phyloP scores from a whole-genome alignment of 2,888 invertebrate genomes.

The Bombyx huttoni region DNA sequence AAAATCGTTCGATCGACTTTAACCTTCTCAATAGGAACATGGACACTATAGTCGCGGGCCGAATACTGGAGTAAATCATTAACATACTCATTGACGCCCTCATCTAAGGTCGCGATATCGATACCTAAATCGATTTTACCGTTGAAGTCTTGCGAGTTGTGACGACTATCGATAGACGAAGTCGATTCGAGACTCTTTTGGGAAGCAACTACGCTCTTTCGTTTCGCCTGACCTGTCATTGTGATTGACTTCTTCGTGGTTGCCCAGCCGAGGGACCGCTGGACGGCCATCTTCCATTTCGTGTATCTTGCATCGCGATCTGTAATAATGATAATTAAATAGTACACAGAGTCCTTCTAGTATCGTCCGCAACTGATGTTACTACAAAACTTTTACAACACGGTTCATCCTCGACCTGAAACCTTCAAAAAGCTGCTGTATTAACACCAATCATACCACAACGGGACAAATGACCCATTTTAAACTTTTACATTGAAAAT shows the following conservation, averaged over 20 bases:
- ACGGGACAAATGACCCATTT: too few species aligned
- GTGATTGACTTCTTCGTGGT: conserved; percentile 78
- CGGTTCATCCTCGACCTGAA: too few species aligned
- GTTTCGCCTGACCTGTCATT: conserved; percentile 81
- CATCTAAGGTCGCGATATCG: conserved; percentile 19
- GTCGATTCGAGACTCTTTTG: conserved; percentile 25
- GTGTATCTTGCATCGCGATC: conserved; percentile 88
- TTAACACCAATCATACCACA: too few species aligned
- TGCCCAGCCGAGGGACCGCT: conserved; percentile 92
- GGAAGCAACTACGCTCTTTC: conserved; percentile 39
- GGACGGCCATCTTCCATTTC: conserved; percentile 96
- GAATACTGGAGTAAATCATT: conserved; percentile 49
- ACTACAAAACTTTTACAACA: too few species aligned
- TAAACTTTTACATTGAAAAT: too few species aligned
- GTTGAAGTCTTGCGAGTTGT: conserved; percentile 24
- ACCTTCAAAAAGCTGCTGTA: too few species aligned
- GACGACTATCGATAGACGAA: conserved; percentile 25
- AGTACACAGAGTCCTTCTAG: too few species aligned
- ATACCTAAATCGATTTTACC: conserved; percentile 17
- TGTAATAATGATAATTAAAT: conserved; percentile 26
- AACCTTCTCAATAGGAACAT: conserved; percentile 26
- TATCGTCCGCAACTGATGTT: too few species aligned
- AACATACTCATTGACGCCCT: conserved; percentile 28
- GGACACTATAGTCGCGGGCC: conserved; percentile 48
- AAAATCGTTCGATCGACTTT: conserved; percentile 44